Evolutionary conservation across 2,797 vertebrate genomes (phyloP), one percentile per base, ranked within the genome.

Genomic region (Trachops cirrhosus): DNA sequence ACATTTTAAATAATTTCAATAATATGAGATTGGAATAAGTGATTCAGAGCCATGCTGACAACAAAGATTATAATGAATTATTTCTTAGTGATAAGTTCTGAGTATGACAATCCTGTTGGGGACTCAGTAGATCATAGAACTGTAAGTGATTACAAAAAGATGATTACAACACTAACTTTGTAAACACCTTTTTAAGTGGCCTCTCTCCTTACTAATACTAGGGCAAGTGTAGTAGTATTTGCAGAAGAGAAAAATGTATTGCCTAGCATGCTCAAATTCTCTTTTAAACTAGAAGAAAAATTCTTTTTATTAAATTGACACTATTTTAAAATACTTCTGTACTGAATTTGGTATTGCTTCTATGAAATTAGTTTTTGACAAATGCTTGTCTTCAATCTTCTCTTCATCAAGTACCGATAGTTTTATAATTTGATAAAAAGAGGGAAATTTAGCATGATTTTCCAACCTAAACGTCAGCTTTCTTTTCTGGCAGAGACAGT

Each of bases 211-310:
- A 77, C 50, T 29, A 67, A 12, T 64, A 59, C 22, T 32, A 92
- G 50, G 77, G 50, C 5, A 78, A 90, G 19, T 77, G 1, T 44
- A 26, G 24, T 24, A 46, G 19, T 71, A 83, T 74, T 92, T 95
- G 26, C 11, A 68, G 67, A 88, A 84, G 29, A 79, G 21, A 83
- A 86, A 89, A 79, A 50, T 88, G 22, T 90, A 18, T 77, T 78
- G 78, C 41, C 85, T 78, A 79, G 21, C 79, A 64, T 88, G 9
- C 11, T 77, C 32, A 89, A 80, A 44, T 52, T 57, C 7, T 54
- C 90, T 59, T 92, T 73, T 79, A 80, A 85, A 91, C 91, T 91
- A 44, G 26, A 79, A 96, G 50, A 92, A 88, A 85, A 52, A 32
- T 62, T 7, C 64, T 2, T 64, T 89, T 88, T 78, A 71, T 64